phyloP scores from a whole-genome alignment of 2,888 invertebrate species.

The Pristionchus japonicus region DNA sequence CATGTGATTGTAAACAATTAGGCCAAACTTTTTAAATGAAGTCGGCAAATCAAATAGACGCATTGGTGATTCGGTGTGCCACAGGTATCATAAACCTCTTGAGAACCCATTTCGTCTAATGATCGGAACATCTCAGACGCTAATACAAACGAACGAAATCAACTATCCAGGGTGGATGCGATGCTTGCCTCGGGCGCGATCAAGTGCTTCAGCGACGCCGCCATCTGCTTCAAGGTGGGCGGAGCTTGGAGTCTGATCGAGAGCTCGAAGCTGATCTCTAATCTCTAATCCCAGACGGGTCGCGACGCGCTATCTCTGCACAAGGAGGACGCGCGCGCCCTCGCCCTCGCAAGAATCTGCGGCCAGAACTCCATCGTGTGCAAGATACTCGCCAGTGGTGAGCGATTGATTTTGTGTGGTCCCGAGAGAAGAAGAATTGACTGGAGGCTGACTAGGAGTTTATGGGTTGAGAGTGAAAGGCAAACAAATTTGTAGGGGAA shows the following conservation, averaged over 20 bases:
- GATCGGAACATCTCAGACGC: background rate
- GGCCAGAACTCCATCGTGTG: constrained; percentile 39
- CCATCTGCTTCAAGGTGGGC: background rate
- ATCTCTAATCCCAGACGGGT: background rate
- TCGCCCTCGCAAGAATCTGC: constrained; percentile 18
- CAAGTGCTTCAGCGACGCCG: constrained; percentile 43
- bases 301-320: background rate
- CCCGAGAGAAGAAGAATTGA: background rate
- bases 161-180: background rate
- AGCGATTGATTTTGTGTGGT: background rate
- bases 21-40: too few relatives aligned
- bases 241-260: background rate
- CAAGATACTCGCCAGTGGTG: constrained; percentile 42
- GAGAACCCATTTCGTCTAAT: background rate
- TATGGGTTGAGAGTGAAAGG: background rate
- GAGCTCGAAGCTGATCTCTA: too few relatives aligned
- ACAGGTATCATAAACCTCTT: background rate
- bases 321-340: background rate
- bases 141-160: background rate
- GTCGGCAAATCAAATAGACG: background rate
- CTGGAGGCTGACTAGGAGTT: background rate
- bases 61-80: background rate
- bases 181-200: background rate
- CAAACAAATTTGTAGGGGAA: too few relatives aligned
- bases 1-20: too few relatives aligned